Conservation (phyloP, 2,888 invertebrate genomes). For the Gastrophysa polygoni region DNA sequence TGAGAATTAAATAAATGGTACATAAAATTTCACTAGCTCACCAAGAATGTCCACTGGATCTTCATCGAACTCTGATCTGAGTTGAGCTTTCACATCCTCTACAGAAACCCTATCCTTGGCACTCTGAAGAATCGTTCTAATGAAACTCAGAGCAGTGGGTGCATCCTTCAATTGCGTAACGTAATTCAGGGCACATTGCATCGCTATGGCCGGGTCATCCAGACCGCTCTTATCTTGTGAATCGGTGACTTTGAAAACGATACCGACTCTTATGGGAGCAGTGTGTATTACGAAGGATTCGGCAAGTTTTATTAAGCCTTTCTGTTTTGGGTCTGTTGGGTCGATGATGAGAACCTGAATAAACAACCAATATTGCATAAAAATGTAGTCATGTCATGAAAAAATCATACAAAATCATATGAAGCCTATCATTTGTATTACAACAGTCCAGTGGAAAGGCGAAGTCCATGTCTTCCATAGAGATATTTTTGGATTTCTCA, state of each 20-base stretch:
- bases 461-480: no score
- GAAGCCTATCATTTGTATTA: no score
- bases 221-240: constrained; percentile 63
- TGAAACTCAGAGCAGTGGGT: constrained; percentile 79
- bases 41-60: constrained; percentile 58
- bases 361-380: neutral
- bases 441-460: no score
- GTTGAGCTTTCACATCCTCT: constrained; percentile 72
- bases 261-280: constrained; percentile 87
- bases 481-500: no score
- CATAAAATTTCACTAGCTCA: neutral
- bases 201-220: constrained; percentile 78
- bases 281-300: constrained; percentile 91
- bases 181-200: constrained; percentile 90
- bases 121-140: constrained; percentile 77
- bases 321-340: constrained; percentile 72
- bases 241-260: constrained; percentile 77
- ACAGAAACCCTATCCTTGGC: constrained; percentile 64
- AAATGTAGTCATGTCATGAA: no score
- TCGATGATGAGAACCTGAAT: constrained; percentile 82
- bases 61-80: constrained; percentile 68
- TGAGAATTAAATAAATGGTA: no score
- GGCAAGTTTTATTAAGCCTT: constrained; percentile 80
- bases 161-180: constrained; percentile 78
- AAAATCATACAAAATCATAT: no score